Evolutionary conservation across 2,797 vertebrate genomes (phyloP).

Genomic region (Onychomys arenicola): DNA sequence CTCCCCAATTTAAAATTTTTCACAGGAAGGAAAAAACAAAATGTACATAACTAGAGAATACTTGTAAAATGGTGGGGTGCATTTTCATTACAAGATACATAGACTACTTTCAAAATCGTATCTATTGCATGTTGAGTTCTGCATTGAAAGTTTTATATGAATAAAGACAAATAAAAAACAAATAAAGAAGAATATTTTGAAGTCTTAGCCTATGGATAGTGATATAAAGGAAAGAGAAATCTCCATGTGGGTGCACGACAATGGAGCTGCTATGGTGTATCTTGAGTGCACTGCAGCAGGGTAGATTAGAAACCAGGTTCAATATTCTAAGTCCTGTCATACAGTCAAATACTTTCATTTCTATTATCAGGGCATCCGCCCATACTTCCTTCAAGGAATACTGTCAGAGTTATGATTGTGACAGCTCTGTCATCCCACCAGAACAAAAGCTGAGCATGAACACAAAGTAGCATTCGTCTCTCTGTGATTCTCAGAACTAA

Average conservation of each 20-base stretch:
- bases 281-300: not conserved
- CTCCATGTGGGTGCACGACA: not conserved
- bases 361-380: not conserved
- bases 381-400: not conserved
- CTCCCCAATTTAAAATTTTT: not conserved
- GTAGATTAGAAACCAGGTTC: not conserved
- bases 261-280: not conserved
- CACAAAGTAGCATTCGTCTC: constrained; percentile 38
- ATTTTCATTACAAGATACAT: not conserved
- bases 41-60: not conserved
- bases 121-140: not conserved
- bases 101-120: not conserved
- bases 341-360: not conserved
- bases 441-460: constrained; percentile 21
- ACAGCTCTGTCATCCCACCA: constrained; percentile 38
- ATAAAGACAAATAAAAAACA: not conserved
- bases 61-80: not conserved
- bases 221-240: not conserved
- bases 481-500: not conserved
- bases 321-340: not conserved
- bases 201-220: not conserved
- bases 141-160: not conserved
- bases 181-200: constrained; percentile 1
- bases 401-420: constrained; percentile 16
- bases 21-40: not conserved